A percentile compares a stretch with the other conserved stretches of the same genome.
Evolutionary conservation across 2,888 invertebrate genomes (phyloP).

Genomic region (Alitta virens): DNA sequence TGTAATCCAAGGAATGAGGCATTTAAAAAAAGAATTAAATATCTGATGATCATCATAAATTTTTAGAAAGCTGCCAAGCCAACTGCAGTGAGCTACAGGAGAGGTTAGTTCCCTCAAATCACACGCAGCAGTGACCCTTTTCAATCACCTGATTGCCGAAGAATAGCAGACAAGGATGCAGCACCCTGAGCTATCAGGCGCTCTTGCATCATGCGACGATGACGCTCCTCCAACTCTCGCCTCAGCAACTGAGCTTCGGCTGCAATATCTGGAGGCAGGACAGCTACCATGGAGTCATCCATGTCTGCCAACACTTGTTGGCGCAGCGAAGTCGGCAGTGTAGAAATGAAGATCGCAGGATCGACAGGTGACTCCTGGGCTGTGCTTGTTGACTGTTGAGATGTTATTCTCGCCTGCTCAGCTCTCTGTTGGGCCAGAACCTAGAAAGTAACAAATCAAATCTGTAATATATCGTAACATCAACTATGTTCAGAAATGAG

Average conservation of each 20-base stretch:
- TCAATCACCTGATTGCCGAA: slow-evolving; percentile 64
- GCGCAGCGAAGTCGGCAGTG: slow-evolving; percentile 73
- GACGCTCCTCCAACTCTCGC: slow-evolving; percentile 69
- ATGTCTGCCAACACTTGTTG: slow-evolving; percentile 85
- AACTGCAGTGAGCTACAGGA: too few species aligned
- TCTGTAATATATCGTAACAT: too few species aligned
- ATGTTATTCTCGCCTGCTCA: slow-evolving; percentile 48
- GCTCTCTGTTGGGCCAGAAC: slow-evolving; percentile 58
- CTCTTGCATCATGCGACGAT: slow-evolving; percentile 71
- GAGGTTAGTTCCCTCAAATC: too few species aligned
- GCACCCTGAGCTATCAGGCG: slow-evolving; percentile 66
- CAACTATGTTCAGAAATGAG: too few species aligned
- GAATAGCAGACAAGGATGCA: slow-evolving; percentile 66
- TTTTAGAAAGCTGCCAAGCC: too few species aligned
- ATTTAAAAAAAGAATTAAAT: too few species aligned
- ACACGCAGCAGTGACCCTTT: too few species aligned
- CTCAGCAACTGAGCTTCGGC: slow-evolving; percentile 79
- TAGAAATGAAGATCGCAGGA: slow-evolving; percentile 79
- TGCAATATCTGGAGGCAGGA: slow-evolving; percentile 75
- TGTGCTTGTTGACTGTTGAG: slow-evolving; percentile 62
- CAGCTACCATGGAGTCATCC: slow-evolving; percentile 84
- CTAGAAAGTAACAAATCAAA: slow-evolving; percentile 41
- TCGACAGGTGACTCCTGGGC: slow-evolving; percentile 70
- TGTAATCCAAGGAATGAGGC: too few species aligned
- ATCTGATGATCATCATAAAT: too few species aligned